A percentile compares a stretch with the other conserved stretches of the same genome.
Conservation (phyloP, 2,888 invertebrate genomes). For the Stenotaenia linearis region DNA sequence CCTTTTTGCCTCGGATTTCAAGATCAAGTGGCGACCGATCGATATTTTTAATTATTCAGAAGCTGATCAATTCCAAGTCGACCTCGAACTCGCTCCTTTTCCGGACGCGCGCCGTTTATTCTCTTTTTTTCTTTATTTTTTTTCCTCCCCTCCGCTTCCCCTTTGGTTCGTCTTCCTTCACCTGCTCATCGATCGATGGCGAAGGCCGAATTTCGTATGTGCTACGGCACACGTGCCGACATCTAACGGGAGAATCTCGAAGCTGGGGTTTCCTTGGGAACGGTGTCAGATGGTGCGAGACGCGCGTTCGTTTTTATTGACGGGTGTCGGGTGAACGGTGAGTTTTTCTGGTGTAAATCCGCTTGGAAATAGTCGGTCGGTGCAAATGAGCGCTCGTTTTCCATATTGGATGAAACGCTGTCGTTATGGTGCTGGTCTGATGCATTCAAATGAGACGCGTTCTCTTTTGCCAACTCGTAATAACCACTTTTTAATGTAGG, state of each 20-base stretch:
- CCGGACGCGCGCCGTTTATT: slow-evolving; percentile 31
- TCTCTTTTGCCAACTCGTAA: slow-evolving; percentile 15
- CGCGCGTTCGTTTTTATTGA: neutral
- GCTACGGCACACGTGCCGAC: neutral
- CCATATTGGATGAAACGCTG: slow-evolving; percentile 29
- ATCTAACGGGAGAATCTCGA: neutral
- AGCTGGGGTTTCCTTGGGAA: neutral
- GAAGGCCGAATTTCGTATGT: neutral
- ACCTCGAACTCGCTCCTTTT: neutral
- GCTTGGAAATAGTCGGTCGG: neutral
- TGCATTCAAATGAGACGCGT: slow-evolving; percentile 28
- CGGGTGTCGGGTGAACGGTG: neutral
- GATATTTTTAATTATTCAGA: slow-evolving; percentile 33
- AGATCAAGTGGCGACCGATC: neutral
- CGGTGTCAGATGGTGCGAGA: slow-evolving; percentile 12
- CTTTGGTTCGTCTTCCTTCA: neutral
- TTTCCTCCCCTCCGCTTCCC: neutral
- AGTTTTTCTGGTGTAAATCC: neutral
- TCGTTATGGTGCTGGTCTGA: slow-evolving; percentile 19
- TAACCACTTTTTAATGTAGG: slow-evolving; percentile 29
- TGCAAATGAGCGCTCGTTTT: slow-evolving; percentile 10
- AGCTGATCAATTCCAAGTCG: slow-evolving; percentile 14
- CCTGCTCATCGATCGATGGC: neutral
- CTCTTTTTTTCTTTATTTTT: slow-evolving; percentile 32
- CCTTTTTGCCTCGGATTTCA: neutral